Conservation (phyloP, 2,888 invertebrate genomes). For the Trissolcus brochymenae region DNA sequence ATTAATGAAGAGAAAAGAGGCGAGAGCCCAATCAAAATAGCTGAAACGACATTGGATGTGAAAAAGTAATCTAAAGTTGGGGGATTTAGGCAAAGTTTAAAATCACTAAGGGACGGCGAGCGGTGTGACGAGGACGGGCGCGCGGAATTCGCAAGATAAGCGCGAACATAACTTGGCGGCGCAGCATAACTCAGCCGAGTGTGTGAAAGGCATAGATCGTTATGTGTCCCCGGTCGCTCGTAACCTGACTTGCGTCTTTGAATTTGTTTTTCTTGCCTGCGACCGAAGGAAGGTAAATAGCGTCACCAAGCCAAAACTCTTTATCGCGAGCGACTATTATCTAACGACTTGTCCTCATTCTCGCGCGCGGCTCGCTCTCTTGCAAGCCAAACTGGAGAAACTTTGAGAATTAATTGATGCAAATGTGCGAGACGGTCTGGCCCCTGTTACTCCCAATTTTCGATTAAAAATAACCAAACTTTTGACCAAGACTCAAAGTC, state of each 20-base stretch:
- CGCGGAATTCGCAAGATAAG: constrained; percentile 71
- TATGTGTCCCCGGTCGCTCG: constrained; percentile 74
- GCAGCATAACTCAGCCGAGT: constrained; percentile 68
- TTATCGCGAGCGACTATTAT: constrained; percentile 42
- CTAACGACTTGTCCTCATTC: constrained; percentile 26
- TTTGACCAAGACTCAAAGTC: too few relatives aligned
- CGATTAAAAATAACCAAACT: too few relatives aligned
- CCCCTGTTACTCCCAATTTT: too few relatives aligned
- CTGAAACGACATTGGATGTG: constrained; percentile 39
- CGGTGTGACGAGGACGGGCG: constrained; percentile 60
- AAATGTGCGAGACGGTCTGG: constrained; percentile 65
- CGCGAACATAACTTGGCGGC: constrained; percentile 70
- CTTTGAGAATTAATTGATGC: constrained; percentile 73
- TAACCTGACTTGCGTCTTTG: constrained; percentile 72
- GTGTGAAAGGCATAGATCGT: constrained; percentile 65
- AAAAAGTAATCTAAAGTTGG: constrained; percentile 53
- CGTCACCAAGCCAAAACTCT: constrained; percentile 57
- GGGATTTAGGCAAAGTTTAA: constrained; percentile 49
- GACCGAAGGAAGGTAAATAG: constrained; percentile 69
- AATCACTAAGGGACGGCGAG: constrained; percentile 57
- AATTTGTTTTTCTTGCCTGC: constrained; percentile 74
- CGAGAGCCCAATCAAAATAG: constrained; percentile 29
- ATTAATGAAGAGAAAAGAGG: constrained; percentile 31
- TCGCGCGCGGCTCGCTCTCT: constrained; percentile 67
- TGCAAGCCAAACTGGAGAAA: constrained; percentile 63